Percentiles rank a stretch among this genome's conserved stretches.
phyloP scores from a whole-genome alignment of 1,140 invertebrate genomes.

The Spodoptera frugiperda region DNA sequence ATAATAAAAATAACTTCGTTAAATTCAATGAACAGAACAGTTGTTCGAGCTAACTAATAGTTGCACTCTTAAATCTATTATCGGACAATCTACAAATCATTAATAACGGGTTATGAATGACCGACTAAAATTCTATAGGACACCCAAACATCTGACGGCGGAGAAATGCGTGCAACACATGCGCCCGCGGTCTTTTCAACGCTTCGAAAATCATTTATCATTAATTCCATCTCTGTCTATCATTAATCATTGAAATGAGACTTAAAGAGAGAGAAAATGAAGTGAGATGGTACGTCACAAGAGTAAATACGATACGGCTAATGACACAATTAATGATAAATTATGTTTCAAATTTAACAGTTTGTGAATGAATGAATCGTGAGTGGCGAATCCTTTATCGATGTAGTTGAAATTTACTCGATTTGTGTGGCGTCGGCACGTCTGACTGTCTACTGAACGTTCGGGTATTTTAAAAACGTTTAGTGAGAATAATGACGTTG shows the following conservation, averaged over 20 bases:
- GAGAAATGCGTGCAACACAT: slow-evolving; percentile 67
- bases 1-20: background rate
- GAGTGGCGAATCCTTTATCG: slow-evolving; percentile 45
- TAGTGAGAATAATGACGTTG: slow-evolving; percentile 63
- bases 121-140: slow-evolving; percentile 77
- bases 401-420: slow-evolving; percentile 12
- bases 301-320: slow-evolving; percentile 80
- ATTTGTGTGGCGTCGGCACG: slow-evolving; percentile 67
- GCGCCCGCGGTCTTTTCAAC: slow-evolving; percentile 75
- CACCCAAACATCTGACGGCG: slow-evolving; percentile 71
- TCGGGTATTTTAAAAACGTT: slow-evolving; percentile 59
- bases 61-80: slow-evolving; percentile 58
- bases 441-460: slow-evolving; percentile 61
- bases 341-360: slow-evolving; percentile 74
- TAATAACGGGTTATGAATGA: slow-evolving; percentile 77
- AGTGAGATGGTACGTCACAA: slow-evolving; percentile 71
- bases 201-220: slow-evolving; percentile 75
- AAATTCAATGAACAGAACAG: slow-evolving; percentile 12
- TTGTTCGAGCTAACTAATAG: slow-evolving; percentile 44
- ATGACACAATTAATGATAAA: slow-evolving; percentile 84
- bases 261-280: slow-evolving; percentile 85
- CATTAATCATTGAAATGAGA: slow-evolving; percentile 84
- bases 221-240: slow-evolving; percentile 66
- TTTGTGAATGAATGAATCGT: slow-evolving; percentile 54
- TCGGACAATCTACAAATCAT: slow-evolving; percentile 67